A percentile compares a stretch with the other conserved stretches of the same genome.
Evolutionary conservation across 2,113 vertebrate species (phyloP).

Genomic region (Cairina moschata): DNA sequence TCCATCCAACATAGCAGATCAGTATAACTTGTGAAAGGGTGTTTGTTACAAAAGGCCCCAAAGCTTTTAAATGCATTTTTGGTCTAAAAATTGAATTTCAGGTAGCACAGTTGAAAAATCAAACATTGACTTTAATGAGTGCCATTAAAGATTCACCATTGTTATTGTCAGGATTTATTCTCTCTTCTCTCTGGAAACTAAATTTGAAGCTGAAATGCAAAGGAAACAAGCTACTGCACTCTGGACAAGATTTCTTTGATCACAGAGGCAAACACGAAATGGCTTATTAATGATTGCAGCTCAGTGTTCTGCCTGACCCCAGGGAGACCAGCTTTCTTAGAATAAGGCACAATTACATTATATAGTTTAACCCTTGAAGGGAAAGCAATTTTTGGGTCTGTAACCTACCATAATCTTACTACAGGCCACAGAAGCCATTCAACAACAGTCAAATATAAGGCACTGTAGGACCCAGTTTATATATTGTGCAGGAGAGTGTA

Average conservation of each 20-base stretch:
- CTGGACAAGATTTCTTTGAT: slow-evolving; percentile 58
- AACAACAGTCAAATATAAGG: neutral
- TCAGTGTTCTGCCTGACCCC: slow-evolving; percentile 51
- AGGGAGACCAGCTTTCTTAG: slow-evolving; percentile 23
- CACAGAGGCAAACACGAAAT: slow-evolving; percentile 68
- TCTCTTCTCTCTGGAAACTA: slow-evolving; percentile 53
- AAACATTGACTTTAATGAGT: slow-evolving; percentile 72
- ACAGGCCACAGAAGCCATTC: neutral
- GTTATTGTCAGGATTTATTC: slow-evolving; percentile 68
- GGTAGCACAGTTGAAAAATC: slow-evolving; percentile 61
- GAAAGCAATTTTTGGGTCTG: neutral
- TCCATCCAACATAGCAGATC: slow-evolving; percentile 7
- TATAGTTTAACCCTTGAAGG: slow-evolving; percentile 45
- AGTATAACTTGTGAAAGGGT: slow-evolving; percentile 36
- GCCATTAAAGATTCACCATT: slow-evolving; percentile 72
- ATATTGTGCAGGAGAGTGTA: accelerated
- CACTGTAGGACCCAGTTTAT: neutral
- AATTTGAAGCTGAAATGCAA: slow-evolving; percentile 48
- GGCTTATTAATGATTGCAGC: slow-evolving; percentile 66
- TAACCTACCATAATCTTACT: neutral
- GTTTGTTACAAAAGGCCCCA: slow-evolving; percentile 62
- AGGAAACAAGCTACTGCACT: slow-evolving; percentile 52
- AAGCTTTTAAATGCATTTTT: slow-evolving; percentile 68
- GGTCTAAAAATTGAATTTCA: slow-evolving; percentile 66
- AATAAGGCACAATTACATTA: slow-evolving; percentile 13